A percentile compares a stretch with the other conserved stretches of the same genome.
phyloP scores from a whole-genome alignment of 2,888 invertebrate species.

The Lithodes maja region DNA sequence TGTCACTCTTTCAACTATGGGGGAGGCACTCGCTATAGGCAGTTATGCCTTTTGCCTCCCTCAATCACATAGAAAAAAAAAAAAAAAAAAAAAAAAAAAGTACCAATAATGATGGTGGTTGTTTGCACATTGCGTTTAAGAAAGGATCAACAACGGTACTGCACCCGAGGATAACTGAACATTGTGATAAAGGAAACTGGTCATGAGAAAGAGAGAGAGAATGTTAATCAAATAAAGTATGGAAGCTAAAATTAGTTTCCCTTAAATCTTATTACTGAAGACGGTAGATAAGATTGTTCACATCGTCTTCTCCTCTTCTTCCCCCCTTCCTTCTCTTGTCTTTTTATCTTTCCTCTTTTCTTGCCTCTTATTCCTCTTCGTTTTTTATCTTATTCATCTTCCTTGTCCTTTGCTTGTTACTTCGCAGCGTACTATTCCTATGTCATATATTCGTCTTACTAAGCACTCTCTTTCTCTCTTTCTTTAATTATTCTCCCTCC shows the following conservation, averaged over 20 bases:
- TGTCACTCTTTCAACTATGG: too few species aligned
- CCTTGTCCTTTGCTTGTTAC: not conserved
- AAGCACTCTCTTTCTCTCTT: constrained; percentile 6
- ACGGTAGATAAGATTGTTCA: not conserved
- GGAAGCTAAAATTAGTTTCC: not conserved
- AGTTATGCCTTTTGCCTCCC: too few species aligned
- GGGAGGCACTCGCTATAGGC: too few species aligned
- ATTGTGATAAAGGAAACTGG: not conserved
- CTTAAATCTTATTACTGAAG: constrained; percentile 1
- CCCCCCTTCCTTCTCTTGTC: not conserved
- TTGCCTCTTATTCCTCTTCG: not conserved
- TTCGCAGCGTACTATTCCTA: not conserved
- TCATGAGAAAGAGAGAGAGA: not conserved
- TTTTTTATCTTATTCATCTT: not conserved
- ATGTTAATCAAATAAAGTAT: not conserved
- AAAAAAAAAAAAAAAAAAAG: too few species aligned
- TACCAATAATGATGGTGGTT: too few species aligned
- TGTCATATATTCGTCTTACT: too few species aligned
- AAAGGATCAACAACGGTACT: too few species aligned
- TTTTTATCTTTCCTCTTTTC: not conserved
- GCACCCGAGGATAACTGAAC: too few species aligned
- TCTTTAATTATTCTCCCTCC: not conserved
- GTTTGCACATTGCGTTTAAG: too few species aligned
- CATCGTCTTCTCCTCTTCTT: not conserved
- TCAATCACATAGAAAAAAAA: too few species aligned